Evolutionary conservation across 2,797 vertebrate species (phyloP), one percentile per base, ranked within the genome.

Genomic region (Halcyon smyrnensis): DNA sequence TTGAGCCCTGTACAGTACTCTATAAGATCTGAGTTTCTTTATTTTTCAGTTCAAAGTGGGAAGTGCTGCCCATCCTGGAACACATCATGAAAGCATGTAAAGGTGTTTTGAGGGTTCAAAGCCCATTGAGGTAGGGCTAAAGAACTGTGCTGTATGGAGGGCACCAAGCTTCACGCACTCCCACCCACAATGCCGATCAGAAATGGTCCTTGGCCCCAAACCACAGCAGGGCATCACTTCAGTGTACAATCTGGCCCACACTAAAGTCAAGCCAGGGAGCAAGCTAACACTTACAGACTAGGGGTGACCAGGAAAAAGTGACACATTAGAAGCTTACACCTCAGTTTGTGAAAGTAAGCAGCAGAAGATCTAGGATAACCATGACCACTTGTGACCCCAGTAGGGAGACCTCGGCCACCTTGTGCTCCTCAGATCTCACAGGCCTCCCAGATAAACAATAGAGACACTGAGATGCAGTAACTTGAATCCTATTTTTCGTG

Each of bases 101-200:
- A 71, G 30, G 18, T 78, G 12, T 46, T 46, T 51, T 57, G 12
- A 46, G 27, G 37, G 21, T 77, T 32, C 48, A 36, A 57, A 53
- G 43, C 53, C 69, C 5, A 1, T 3, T 51, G 53, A 85, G 12
- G 14, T 10, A 46, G 57, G 28, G 48, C 32, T 60, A 39, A 65
- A 88, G 36, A 56, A 62, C 16, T 21, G 12, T 48, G 56, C 27
- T 80, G 46, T 37, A 48, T 9, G 32, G 30, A 73, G 12, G 27
- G 17, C 34, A 73, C 34, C 43, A 68, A 63, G 73, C 18, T 46
- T 68, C 60, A 85, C 0, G 1, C 10, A 4, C 43, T 73, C 23
- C 34, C 28, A 43, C 46, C 39, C 54, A 57, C 14, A 37, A 8
- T 11, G 19, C 50, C 0, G 1, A 23, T 11, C 3, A 0, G 43